Conservation (phyloP, 1,140 invertebrate species). For the Macrocentrus cingulum region DNA sequence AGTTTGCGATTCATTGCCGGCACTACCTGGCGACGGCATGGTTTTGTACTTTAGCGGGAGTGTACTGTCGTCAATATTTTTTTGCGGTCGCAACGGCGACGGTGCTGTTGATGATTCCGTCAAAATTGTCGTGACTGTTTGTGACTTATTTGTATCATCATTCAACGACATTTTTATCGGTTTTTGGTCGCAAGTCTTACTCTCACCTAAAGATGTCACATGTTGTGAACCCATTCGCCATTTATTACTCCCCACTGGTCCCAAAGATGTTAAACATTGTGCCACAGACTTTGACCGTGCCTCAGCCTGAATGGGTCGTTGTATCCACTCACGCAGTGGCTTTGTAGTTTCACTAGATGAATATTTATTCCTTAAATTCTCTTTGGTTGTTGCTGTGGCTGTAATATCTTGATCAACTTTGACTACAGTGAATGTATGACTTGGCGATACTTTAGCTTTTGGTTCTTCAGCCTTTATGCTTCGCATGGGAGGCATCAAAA, state of each 20-base stretch:
- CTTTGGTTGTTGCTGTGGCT: constrained; percentile 20
- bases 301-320: constrained; percentile 32
- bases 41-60: constrained; percentile 62
- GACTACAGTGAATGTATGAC: constrained; percentile 27
- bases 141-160: constrained; percentile 12
- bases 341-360: constrained; percentile 7
- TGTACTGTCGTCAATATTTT: constrained; percentile 43
- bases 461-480: background rate
- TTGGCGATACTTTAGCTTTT: constrained; percentile 26
- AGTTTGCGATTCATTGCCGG: constrained; percentile 35
- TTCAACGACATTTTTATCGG: constrained; percentile 14
- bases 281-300: constrained; percentile 39
- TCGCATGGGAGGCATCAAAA: constrained; percentile 18
- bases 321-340: constrained; percentile 10
- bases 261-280: constrained; percentile 34
- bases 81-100: constrained; percentile 55
- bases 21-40: constrained; percentile 59
- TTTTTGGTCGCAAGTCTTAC: constrained; percentile 11
- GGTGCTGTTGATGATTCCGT: constrained; percentile 64
- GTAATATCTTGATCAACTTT: constrained; percentile 22
- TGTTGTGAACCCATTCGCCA: constrained; percentile 43
- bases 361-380: constrained; percentile 35
- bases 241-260: constrained; percentile 36
- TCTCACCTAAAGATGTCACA: constrained; percentile 14
- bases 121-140: constrained; percentile 55